Percentiles rank a stretch among this genome's conserved stretches.
Conservation (phyloP, 2,888 invertebrate genomes). For the Watsonalla cultraria region DNA sequence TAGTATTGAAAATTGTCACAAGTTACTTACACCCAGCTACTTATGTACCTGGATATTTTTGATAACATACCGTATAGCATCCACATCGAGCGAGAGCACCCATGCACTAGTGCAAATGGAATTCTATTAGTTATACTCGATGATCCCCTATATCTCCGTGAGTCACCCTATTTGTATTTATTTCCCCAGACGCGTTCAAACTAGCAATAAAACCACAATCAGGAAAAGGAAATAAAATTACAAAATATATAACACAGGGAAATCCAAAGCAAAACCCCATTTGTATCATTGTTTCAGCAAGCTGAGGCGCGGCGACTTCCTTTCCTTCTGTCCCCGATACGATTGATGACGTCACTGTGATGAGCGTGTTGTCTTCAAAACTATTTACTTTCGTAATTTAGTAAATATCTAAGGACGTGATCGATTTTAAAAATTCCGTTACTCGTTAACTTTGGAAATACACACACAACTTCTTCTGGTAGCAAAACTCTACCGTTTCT, state of each 20-base stretch:
- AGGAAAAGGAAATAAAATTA: background rate
- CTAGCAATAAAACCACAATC: slow-evolving; percentile 2
- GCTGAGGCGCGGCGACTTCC: background rate
- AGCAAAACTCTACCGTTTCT: too few species aligned
- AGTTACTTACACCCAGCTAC: too few species aligned
- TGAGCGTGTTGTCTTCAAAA: background rate
- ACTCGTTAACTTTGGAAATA: too few species aligned
- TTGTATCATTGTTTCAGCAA: background rate
- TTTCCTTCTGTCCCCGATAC: background rate
- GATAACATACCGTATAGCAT: too few species aligned
- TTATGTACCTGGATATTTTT: too few species aligned
- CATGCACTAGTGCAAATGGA: too few species aligned
- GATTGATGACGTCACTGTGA: background rate
- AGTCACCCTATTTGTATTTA: background rate
- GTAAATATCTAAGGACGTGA: too few species aligned
- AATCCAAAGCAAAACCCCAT: background rate
- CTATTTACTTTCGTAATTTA: too few species aligned
- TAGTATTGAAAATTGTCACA: too few species aligned
- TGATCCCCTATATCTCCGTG: background rate
- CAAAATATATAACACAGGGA: background rate
- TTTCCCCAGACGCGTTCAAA: background rate
- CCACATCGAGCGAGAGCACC: too few species aligned
- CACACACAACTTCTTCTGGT: too few species aligned
- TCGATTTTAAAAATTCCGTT: too few species aligned
- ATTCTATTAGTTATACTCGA: background rate